Evolutionary conservation across 2,888 invertebrate species (phyloP), one percentile per base, ranked within the genome.

Genomic region (Xanthia togata): DNA sequence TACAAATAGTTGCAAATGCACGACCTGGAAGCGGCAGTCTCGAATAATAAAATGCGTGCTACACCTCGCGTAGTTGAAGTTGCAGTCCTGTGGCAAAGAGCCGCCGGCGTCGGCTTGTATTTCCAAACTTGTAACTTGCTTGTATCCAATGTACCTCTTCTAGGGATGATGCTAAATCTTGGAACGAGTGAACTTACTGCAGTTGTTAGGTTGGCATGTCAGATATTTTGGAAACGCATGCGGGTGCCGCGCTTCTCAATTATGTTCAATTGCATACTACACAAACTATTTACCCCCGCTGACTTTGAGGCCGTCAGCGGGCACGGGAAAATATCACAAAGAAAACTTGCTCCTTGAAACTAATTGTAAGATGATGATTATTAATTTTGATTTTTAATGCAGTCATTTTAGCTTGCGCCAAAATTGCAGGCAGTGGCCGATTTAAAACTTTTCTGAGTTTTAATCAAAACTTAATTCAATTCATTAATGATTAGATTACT

Each of bases 1-100:
- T 84, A 84, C 53, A 84, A 84, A 72, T 84, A 73, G 12, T 68
- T 81, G 65, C 63, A 63, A 63, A 67, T 67, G 82, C 83, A 78
- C 71, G 85, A 78, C 57, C 53, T 86, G 79, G 79, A 75, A 84
- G 73, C 75, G 68, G 53, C 44, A 64, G 78, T 77, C 70, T 68
- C 76, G 72, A 86, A 84, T 84, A 82, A 80, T 84, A 78, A 73
- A 75, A 74, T 64, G 60, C 69, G 60, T 73, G 64, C 17, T 59
- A 55, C 47, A 65, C 73, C 53, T 79, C 41, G 60, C 55, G 23
- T 23, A 11, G 65, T 73, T 62, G 57, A 79, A 70, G 62, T 17
- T 69, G 53, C 44, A 57, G 38, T 23, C 14, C 50, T 62, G 59
- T 41, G 72, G 17, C 67, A 26, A 26, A 55, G 47, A 38, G 64